Conservation (phyloP, 1,140 invertebrate species). For the Amphibalanus amphitrite region DNA sequence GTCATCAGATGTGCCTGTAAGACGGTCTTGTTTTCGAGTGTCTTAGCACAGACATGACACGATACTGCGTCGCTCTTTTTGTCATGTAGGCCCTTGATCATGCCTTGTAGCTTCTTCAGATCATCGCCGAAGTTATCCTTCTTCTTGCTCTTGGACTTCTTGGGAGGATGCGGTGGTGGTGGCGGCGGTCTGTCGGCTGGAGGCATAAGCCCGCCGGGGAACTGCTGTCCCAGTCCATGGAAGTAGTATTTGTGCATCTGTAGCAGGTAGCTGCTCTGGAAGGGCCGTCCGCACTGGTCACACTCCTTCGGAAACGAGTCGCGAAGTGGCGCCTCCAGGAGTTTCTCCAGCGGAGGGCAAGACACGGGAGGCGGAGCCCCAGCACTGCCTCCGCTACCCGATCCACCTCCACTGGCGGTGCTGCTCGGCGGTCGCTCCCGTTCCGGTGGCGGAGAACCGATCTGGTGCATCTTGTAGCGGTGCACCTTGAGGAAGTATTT, state of each 20-base stretch:
- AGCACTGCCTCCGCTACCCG: no score
- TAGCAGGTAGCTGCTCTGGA: slow-evolving; percentile 34
- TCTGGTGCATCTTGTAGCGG: slow-evolving; percentile 45
- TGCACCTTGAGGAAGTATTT: no score
- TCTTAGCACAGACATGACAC: slow-evolving; percentile 37
- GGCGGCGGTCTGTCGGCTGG: no score
- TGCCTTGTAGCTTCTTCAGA: no score
- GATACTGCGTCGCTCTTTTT: slow-evolving; percentile 28
- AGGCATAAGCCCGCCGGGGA: not conserved
- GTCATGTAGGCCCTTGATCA: slow-evolving; percentile 74
- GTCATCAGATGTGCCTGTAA: slow-evolving; percentile 39
- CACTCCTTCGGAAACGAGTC: slow-evolving; percentile 30
- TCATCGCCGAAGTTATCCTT: slow-evolving; percentile 37
- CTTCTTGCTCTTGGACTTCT: slow-evolving; percentile 6
- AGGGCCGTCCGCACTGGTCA: slow-evolving; percentile 34
- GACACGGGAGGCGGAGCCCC: no score
- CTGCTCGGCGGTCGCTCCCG: no score
- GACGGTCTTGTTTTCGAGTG: slow-evolving; percentile 37
- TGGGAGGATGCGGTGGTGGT: no score
- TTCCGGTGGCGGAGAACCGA: slow-evolving; percentile 32
- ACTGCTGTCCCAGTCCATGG: slow-evolving; percentile 20
- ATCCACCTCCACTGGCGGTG: no score
- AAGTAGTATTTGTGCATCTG: slow-evolving; percentile 34
- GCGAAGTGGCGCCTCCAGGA: slow-evolving; percentile 15
- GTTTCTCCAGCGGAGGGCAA: not conserved